Percentiles rank a stretch among this genome's conserved stretches.
phyloP scores from a whole-genome alignment of 2,888 invertebrate genomes.

The Limnephilus lunatus region DNA sequence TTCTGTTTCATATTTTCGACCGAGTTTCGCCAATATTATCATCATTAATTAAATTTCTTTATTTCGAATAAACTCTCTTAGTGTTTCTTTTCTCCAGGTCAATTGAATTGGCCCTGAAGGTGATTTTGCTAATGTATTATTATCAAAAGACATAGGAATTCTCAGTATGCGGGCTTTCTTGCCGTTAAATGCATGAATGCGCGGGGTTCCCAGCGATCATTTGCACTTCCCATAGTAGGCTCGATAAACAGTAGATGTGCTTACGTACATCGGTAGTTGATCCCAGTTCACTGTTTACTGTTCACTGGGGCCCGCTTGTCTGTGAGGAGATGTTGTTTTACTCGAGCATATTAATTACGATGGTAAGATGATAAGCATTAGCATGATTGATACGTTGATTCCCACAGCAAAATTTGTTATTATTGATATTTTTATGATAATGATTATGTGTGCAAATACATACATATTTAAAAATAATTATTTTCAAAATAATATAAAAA shows the following conservation, averaged over 20 bases:
- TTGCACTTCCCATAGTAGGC: not conserved
- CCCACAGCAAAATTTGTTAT: not conserved
- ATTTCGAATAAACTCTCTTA: not conserved
- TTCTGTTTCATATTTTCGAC: too few relatives aligned
- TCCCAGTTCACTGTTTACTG: not conserved
- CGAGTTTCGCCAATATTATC: too few relatives aligned
- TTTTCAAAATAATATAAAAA: too few relatives aligned
- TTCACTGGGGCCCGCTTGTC: not conserved
- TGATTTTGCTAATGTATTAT: not conserved
- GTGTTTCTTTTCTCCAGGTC: not conserved
- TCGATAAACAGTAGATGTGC: not conserved
- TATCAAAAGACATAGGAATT: not conserved
- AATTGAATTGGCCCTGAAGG: not conserved
- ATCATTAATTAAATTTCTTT: not conserved
- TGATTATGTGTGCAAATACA: not conserved
- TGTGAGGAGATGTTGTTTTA: not conserved
- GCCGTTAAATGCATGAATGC: not conserved
- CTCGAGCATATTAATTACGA: not conserved
- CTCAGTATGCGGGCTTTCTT: not conserved
- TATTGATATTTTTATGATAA: not conserved
- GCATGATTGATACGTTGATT: not conserved
- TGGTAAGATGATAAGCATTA: not conserved
- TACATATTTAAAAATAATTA: too few relatives aligned
- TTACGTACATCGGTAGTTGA: not conserved
- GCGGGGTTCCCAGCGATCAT: not conserved